Percentiles rank a stretch among this genome's conserved stretches.
Evolutionary conservation across 2,888 invertebrate species (phyloP).

Genomic region (Carpatolechia fugitivella): DNA sequence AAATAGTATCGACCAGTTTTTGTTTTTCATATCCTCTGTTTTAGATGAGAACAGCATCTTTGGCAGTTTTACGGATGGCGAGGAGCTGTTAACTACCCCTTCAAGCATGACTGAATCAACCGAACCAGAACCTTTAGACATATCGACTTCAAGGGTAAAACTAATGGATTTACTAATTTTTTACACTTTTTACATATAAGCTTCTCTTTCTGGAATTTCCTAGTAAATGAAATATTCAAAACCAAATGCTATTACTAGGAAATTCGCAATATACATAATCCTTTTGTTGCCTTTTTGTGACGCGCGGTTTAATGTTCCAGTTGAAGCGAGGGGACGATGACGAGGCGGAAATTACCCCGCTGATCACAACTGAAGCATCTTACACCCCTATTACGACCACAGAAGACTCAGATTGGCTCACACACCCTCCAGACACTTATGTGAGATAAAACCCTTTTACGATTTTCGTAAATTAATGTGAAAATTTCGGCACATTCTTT

Average conservation of each 20-base stretch:
- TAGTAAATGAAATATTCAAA: constrained; percentile 4
- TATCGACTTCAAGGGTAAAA: constrained; percentile 15
- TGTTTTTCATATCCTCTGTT: constrained; percentile 16
- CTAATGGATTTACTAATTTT: not conserved
- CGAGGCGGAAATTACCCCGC: constrained; percentile 38
- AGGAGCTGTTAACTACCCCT: constrained; percentile 41
- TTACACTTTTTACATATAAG: not conserved
- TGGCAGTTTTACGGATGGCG: constrained; percentile 55
- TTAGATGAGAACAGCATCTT: constrained; percentile 73
- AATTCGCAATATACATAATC: constrained; percentile 7
- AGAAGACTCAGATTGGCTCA: constrained; percentile 68
- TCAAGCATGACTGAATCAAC: constrained; percentile 30
- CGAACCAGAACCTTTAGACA: constrained; percentile 36
- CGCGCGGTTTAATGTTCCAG: constrained; percentile 35
- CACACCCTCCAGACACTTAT: constrained; percentile 58
- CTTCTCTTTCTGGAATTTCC: not conserved
- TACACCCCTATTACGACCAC: constrained; percentile 62
- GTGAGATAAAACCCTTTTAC: constrained; percentile 38
- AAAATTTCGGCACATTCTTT: constrained; percentile 1
- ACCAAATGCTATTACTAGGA: not conserved
- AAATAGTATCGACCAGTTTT: not conserved
- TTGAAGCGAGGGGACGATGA: constrained; percentile 47
- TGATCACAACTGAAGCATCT: constrained; percentile 57
- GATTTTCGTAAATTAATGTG: not conserved
- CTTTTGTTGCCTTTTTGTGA: constrained; percentile 7